A percentile compares a stretch with the other conserved stretches of the same genome.
Conservation (phyloP, 2,797 vertebrate genomes). For the Apogon hyalosoma region DNA sequence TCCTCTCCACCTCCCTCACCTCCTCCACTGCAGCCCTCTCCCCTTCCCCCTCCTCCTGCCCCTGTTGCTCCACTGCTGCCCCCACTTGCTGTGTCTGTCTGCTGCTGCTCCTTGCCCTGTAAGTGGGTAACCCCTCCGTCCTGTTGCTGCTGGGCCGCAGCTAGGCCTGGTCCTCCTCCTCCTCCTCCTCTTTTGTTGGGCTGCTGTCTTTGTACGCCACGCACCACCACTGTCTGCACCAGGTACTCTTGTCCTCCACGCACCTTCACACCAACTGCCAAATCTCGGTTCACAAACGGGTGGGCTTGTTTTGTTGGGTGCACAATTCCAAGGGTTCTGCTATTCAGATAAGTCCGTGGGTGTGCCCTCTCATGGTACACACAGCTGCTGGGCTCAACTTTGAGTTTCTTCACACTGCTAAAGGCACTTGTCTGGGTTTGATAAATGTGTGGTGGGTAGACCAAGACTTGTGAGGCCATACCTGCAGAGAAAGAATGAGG, state of each 20-base stretch:
- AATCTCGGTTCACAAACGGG: conserved; percentile 91
- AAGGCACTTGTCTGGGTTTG: conserved; percentile 99
- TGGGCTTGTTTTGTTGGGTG: conserved; percentile 88
- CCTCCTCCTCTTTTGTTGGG: conserved; percentile 63
- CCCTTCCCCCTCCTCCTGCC: conserved; percentile 79
- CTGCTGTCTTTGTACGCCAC: conserved; percentile 88
- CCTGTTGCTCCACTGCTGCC: conserved; percentile 82
- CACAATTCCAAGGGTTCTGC: conserved; percentile 93
- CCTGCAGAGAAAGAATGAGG: conserved; percentile 75
- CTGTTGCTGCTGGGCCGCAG: conserved; percentile 65
- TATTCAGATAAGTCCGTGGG: conserved; percentile 93
- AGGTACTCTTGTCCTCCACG: conserved; percentile 89
- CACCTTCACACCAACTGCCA: conserved; percentile 83
- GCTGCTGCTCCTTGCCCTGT: conserved; percentile 78
- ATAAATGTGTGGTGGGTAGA: conserved; percentile 97
- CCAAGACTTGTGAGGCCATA: conserved; percentile 99
- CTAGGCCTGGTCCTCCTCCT: conserved; percentile 52
- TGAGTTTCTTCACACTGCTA: conserved; percentile 99
- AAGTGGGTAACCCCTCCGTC: conserved; percentile 70
- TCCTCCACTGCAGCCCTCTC: conserved; percentile 74
- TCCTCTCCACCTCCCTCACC: conserved; percentile 54
- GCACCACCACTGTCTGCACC: conserved; percentile 92
- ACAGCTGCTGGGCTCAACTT: conserved; percentile 96
- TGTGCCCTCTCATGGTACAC: conserved; percentile 90
- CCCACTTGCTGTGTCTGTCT: conserved; percentile 81